Evolutionary conservation across 2,888 invertebrate genomes (phyloP).

Genomic region (Agrotis puta): DNA sequence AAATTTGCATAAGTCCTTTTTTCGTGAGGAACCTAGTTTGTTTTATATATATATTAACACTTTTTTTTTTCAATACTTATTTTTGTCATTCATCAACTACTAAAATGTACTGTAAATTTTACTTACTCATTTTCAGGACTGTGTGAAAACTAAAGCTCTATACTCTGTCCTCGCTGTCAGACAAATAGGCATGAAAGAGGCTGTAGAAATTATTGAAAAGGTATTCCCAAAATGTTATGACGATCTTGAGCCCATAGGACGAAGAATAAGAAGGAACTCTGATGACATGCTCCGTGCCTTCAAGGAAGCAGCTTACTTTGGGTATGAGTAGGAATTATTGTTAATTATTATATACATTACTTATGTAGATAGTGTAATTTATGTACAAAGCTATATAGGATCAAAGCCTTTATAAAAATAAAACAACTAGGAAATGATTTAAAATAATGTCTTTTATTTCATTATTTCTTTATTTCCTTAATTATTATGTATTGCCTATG

Average conservation of each 20-base stretch:
- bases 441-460: conserved; percentile 91
- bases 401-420: conserved; percentile 71
- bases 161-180: conserved; percentile 96
- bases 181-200: conserved; percentile 93
- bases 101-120: too few relatives aligned
- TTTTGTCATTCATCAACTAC: too few relatives aligned
- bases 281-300: conserved; percentile 94
- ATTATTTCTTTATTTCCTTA: conserved; percentile 81
- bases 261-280: conserved; percentile 94
- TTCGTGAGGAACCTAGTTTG: too few relatives aligned
- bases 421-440: conserved; percentile 80
- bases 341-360: conserved; percentile 23
- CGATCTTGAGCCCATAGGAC: conserved; percentile 97
- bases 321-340: conserved; percentile 91
- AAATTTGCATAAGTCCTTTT: too few relatives aligned
- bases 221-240: conserved; percentile 97
- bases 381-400: conserved; percentile 62
- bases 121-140: too few relatives aligned
- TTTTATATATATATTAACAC: too few relatives aligned
- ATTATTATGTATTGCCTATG: conserved; percentile 77
- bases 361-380: conserved; percentile 46
- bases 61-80: too few relatives aligned
- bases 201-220: conserved; percentile 94
- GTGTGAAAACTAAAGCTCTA: conserved; percentile 97
- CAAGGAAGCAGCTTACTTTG: conserved; percentile 94